phyloP scores from a whole-genome alignment of 2,797 vertebrate genomes.

The Cirrhinus mrigala region DNA sequence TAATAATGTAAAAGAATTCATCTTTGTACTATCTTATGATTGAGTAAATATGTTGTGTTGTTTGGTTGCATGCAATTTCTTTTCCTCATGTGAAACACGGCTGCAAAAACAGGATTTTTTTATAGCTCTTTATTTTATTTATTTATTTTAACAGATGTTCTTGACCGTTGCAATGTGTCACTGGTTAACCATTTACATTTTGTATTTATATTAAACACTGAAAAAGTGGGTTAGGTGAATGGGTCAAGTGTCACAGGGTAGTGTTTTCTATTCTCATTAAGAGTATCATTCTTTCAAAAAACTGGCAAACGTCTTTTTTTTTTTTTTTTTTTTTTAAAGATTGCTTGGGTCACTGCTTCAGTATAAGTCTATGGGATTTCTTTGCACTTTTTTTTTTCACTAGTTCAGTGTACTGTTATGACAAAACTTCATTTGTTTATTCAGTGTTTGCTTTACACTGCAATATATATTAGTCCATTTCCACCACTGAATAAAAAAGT shows the following conservation, averaged over 20 bases:
- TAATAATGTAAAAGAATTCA: background rate
- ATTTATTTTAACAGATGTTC: background rate
- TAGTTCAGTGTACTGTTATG: background rate
- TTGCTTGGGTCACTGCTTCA: background rate
- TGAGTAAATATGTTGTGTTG: background rate
- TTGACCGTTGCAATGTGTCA: background rate
- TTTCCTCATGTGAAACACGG: background rate
- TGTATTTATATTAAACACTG: background rate
- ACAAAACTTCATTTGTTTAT: background rate
- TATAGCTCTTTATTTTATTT: background rate
- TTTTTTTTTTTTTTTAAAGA: background rate
- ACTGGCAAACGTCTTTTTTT: too few relatives aligned
- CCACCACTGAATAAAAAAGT: too few relatives aligned
- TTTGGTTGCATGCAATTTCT: background rate
- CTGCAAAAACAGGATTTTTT: background rate
- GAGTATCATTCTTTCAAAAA: background rate
- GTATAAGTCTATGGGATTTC: background rate
- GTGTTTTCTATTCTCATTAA: background rate
- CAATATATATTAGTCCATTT: too few relatives aligned
- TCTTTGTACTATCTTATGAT: background rate
- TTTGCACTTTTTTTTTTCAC: background rate
- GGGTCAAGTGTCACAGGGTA: background rate
- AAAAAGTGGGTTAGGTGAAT: background rate
- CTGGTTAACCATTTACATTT: slow-evolving; percentile 48
- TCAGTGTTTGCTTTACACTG: background rate